A percentile compares a stretch with the other conserved stretches of the same genome.
These are phyloP conservation scores for Pseudobourletiella spinata DNA, from an alignment of 1,140 invertebrate genomes.

Conservation along the genomic window DNA sequence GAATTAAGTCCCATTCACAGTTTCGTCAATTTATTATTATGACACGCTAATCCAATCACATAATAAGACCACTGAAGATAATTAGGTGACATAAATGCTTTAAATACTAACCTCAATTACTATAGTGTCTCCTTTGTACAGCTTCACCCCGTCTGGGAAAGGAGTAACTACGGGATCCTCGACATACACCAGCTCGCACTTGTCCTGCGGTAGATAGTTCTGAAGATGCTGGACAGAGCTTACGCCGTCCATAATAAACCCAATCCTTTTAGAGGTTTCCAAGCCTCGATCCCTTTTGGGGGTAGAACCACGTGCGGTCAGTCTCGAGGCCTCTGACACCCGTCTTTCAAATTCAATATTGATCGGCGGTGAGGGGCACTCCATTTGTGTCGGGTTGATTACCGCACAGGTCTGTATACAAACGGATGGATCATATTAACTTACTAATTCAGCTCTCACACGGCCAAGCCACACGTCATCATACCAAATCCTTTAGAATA, in stretches of 20 bases:
- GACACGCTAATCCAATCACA: too few relatives aligned
- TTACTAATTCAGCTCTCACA: too few relatives aligned
- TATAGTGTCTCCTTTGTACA: constrained; percentile 87
- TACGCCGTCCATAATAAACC: constrained; percentile 94
- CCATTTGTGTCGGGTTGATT: constrained; percentile 81
- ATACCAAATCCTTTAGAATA: too few relatives aligned
- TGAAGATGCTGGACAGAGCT: constrained; percentile 75
- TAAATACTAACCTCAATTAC: constrained; percentile 79
- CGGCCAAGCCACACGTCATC: too few relatives aligned
- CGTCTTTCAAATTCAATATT: constrained; percentile 44
- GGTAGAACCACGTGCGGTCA: constrained; percentile 9
- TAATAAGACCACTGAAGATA: too few relatives aligned
- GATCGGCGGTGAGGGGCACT: constrained; percentile 84
- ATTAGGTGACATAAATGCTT: too few relatives aligned
- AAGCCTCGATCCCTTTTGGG: constrained; percentile 18
- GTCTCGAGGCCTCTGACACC: constrained; percentile 30
- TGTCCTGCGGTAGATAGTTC: constrained; percentile 69
- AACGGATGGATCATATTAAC: too few relatives aligned
- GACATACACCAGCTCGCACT: constrained; percentile 73
- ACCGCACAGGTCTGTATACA: constrained; percentile 58
- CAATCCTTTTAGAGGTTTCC: constrained; percentile 47
- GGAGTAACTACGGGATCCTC: constrained; percentile 85
- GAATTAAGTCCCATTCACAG: too few relatives aligned
- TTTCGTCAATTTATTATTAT: too few relatives aligned
- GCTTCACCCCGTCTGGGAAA: constrained; percentile 74